A percentile compares a stretch with the other conserved stretches of the same genome.
Conservation (phyloP, 2,113 vertebrate species). For the Gavia stellata region DNA sequence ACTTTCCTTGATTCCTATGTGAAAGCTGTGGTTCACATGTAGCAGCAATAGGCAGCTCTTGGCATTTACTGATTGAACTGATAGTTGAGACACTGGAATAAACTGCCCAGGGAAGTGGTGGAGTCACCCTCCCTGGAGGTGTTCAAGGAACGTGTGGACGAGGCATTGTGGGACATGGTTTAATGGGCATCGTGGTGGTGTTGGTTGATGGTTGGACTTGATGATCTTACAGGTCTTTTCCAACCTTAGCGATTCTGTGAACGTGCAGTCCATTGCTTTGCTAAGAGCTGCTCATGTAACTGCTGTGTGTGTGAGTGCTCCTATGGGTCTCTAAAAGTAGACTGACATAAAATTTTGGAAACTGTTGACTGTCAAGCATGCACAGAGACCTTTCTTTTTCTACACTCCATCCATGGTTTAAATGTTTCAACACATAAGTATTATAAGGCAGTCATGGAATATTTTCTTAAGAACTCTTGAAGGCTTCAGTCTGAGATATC, state of each 20-base stretch:
- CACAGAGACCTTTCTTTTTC: background rate
- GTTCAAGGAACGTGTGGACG: no score
- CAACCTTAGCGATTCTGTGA: no score
- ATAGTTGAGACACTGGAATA: no score
- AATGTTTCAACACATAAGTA: background rate
- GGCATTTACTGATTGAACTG: background rate
- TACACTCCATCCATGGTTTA: background rate
- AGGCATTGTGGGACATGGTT: no score
- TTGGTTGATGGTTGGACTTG: no score
- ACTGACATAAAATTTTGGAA: background rate
- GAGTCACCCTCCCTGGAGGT: no score
- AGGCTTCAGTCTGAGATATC: background rate
- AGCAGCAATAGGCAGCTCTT: background rate
- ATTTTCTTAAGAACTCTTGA: background rate
- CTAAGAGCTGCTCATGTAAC: background rate
- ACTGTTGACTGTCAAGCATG: background rate
- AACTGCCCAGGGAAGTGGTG: no score
- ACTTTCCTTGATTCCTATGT: background rate
- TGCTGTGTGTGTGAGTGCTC: background rate
- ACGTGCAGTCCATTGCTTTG: background rate
- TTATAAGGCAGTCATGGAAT: background rate
- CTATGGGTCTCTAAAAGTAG: background rate
- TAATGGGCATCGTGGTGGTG: no score
- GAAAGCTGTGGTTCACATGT: background rate
- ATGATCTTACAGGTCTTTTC: no score